Evolutionary conservation across 1,140 invertebrate genomes (phyloP), one percentile per base, ranked within the genome.

Genomic region (Chymomyza costata): DNA sequence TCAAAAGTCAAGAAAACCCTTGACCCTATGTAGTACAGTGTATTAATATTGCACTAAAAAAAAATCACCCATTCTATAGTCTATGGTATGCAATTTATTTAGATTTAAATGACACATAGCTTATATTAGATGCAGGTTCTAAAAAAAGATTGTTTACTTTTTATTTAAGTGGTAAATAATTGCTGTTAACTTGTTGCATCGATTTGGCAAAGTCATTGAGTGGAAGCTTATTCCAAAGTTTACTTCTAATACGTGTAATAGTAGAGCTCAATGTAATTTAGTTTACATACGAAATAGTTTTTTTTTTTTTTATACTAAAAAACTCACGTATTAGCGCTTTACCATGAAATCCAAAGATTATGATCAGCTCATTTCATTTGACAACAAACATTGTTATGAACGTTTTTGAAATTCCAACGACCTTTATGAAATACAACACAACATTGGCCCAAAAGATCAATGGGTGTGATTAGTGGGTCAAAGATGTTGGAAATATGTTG

Each of bases 311-410:
- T n/a, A n/a, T n/a, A 38, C 62, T 70, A 48, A 58, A 66, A 56
- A 63, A 61, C 58, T 71, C 66, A 76, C 71, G 73, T 80, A 71
- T 49, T n/a, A 25, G 3, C 62, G 53, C 51, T 53, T 76, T 76
- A 76, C 71, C 71, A 76, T 76, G 73, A 80, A 67, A 53, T 51
- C 64, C 61, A 41, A 63, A 52, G 59, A 63, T 62, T 62, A 62
- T 15, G 28, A 43, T 35, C 21, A 31, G 43, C 13, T 25, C 21
- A 8, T 25, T 3, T 3, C 21, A 25, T 25, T 8, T 25, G 21
- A 25, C 3, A 8, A 8, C 21, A 25, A 25, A 25, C 21, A 8
- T 5, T 5, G 21, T 25, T 25, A 8, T 25, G 43, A 37, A 44
- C 35, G 38, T 39, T 14, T 55, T 25, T 43, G 31, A 59, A 37